Evolutionary conservation across 1,140 invertebrate genomes (phyloP), one percentile per base, ranked within the genome.

Genomic region (Acromyrmex echinatior): DNA sequence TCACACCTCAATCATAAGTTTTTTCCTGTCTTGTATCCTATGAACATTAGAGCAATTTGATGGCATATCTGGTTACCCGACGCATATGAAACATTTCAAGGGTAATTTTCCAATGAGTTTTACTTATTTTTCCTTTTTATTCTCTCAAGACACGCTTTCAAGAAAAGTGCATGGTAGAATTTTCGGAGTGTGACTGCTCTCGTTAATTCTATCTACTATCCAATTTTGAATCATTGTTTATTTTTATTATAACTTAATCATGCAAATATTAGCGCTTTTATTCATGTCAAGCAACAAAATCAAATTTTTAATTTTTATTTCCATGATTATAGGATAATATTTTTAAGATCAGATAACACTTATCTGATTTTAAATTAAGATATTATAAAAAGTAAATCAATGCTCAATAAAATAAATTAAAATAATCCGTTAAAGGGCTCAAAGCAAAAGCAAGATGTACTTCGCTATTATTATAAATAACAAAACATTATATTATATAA

Each of bases 41-140:
- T 31, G 53, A 51, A 85, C 51, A 25, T 68, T 63, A 49, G 73
- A 79, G 73, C 63, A 70, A 18, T 45, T 28, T 53, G 45, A 70
- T 58, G 68, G 63, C 51, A 90, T 71, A 88, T 51, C 45, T 62
- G 18, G 79, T 62, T 89, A 87, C 51, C 39, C 16, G 53, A 51
- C 31, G 45, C n/a, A 86, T 79, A 62, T 39, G 63, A 62, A 80
- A 82, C 81, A 86, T 90, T 88, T 90, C 86, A 78, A 66, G 77
- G 81, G 70, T 71, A 88, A 91, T 91, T 91, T 91, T 39, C 63
- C 63, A 77, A 88, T 66, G 65, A 87, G 39, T 80, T n/a, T 18
- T 53, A 49, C 45, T 49, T 14, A 12, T 80, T n/a, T 9, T 28
- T 77, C 25, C n/a, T 62, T n/a, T 58, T 84, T 56, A 58, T 74